These are phyloP conservation scores for Solen grandis DNA, from an alignment of 1,140 invertebrate genomes.

Conservation along the genomic window DNA sequence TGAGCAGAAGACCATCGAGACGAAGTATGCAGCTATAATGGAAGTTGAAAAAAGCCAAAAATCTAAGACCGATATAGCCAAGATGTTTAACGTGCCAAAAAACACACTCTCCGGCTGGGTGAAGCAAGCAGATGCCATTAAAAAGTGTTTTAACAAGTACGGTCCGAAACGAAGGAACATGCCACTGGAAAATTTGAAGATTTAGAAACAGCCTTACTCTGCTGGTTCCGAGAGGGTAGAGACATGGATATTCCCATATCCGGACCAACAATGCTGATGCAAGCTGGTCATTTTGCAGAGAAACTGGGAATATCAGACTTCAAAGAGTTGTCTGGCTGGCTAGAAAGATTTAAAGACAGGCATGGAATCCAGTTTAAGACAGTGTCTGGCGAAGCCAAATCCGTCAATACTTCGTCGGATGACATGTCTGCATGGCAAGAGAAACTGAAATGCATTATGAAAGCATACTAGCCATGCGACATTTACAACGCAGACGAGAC, in stretches of 20 bases:
- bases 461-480: constrained; percentile 1
- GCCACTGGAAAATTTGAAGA: neutral
- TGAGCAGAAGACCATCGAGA: too few species aligned
- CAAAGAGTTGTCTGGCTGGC: constrained; percentile 5
- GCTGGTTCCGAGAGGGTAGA: constrained; percentile 22
- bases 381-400: constrained; percentile 22
- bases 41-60: too few species aligned
- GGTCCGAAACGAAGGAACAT: too few species aligned
- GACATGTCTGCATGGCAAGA: neutral
- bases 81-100: too few species aligned
- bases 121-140: too few species aligned
- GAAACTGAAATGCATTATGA: neutral
- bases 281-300: neutral
- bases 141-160: too few species aligned
- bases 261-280: neutral
- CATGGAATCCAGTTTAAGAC: constrained; percentile 20
- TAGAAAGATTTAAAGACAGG: constrained; percentile 23
- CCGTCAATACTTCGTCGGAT: neutral
- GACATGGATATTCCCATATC: constrained; percentile 1
- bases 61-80: too few species aligned
- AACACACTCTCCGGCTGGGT: too few species aligned
- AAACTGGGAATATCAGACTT: neutral
- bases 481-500: constrained; percentile 57
- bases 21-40: too few species aligned
- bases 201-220: neutral